phyloP scores from a whole-genome alignment of 2,797 vertebrate species.

The Gymnoscopelus microlampas region DNA sequence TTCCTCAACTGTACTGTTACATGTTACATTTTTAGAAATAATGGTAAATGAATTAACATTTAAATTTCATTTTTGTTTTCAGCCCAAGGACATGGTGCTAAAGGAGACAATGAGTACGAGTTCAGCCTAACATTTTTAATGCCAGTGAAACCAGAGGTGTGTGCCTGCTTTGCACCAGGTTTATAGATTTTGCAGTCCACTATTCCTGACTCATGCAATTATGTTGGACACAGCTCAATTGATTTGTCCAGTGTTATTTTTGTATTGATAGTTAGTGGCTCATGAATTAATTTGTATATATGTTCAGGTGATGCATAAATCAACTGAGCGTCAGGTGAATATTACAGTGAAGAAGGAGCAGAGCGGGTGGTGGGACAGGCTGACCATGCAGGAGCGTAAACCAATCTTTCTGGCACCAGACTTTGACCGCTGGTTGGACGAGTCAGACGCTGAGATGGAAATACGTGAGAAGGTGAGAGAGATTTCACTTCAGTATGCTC shows the following conservation, averaged over 20 bases:
- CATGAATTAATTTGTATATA: conserved; percentile 2
- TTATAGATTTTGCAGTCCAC: background rate
- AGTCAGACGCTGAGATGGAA: conserved; percentile 97
- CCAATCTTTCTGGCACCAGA: conserved; percentile 91
- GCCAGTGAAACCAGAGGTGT: conserved; percentile 89
- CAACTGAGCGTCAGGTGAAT: conserved; percentile 93
- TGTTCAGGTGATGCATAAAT: conserved; percentile 84
- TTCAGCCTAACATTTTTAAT: conserved; percentile 91
- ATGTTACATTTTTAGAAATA: background rate
- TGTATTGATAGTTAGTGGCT: conserved; percentile 1
- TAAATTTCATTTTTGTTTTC: conserved; percentile 41
- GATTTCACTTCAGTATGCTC: background rate
- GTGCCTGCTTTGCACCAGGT: background rate
- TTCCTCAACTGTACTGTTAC: background rate
- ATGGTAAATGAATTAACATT: background rate
- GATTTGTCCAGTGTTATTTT: background rate
- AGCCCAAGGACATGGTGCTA: conserved; percentile 94
- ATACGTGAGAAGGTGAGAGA: conserved; percentile 87
- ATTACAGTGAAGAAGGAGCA: conserved; percentile 89
- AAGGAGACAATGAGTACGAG: conserved; percentile 93
- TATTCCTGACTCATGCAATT: background rate
- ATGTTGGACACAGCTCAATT: too few relatives aligned
- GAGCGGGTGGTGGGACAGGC: conserved; percentile 91
- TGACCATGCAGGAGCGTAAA: conserved; percentile 89
- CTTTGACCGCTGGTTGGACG: conserved; percentile 97